A percentile compares a stretch with the other conserved stretches of the same genome.
Conservation (phyloP, 2,888 invertebrate species). For the Caenorhabditis wallacei region DNA sequence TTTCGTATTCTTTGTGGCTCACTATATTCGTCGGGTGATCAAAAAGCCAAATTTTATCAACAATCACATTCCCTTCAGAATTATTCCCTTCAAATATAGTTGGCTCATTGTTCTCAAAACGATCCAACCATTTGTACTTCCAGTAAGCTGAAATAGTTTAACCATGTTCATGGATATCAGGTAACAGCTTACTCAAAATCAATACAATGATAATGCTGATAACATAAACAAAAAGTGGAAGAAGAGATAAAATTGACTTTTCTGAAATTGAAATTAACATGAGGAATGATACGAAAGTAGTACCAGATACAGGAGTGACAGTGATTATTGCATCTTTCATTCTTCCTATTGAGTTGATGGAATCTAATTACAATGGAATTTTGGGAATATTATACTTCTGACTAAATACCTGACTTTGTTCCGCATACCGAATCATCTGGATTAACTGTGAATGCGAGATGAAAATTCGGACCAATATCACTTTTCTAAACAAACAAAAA, state of each 20-base stretch:
- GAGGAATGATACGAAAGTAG: too few species aligned
- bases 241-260: neutral
- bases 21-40: slow-evolving; percentile 6
- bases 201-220: slow-evolving; percentile 3
- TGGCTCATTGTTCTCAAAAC: slow-evolving; percentile 40
- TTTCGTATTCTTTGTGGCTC: slow-evolving; percentile 37
- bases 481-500: too few species aligned
- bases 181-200: slow-evolving; percentile 15
- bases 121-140: slow-evolving; percentile 15
- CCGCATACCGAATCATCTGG: slow-evolving; percentile 31
- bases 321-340: neutral
- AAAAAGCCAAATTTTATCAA: neutral
- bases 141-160: slow-evolving; percentile 22
- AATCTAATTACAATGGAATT: neutral
- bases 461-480: slow-evolving; percentile 7
- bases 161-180: too few species aligned
- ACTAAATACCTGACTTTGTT: neutral
- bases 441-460: slow-evolving; percentile 18
- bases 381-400: neutral
- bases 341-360: neutral
- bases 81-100: slow-evolving; percentile 27
- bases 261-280: neutral
- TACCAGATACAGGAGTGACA: slow-evolving; percentile 20
- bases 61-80: slow-evolving; percentile 8
- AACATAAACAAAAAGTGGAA: slow-evolving; percentile 9